These are phyloP conservation scores for Amphipyra tragopoginis DNA, from an alignment of 2,888 invertebrate species.

Conservation along the genomic window DNA sequence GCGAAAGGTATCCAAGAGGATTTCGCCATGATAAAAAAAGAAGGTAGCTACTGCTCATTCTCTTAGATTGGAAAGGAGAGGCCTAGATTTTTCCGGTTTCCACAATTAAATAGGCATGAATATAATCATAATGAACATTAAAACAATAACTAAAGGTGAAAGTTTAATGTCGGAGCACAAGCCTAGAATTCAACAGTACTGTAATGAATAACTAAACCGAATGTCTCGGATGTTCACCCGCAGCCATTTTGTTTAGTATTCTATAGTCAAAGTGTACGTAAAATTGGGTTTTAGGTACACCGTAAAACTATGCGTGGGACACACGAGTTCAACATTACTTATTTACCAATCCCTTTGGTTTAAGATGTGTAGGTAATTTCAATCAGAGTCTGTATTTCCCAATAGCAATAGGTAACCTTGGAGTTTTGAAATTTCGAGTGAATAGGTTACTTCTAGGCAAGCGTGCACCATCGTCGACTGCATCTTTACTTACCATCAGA, in stretches of 20 bases:
- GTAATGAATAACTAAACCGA: slow-evolving; percentile 43
- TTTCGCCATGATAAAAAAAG: too few species aligned
- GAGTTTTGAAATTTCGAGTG: too few species aligned
- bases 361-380: slow-evolving; percentile 1
- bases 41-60: too few species aligned
- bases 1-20: too few species aligned
- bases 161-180: slow-evolving; percentile 28
- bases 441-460: too few species aligned
- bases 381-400: too few species aligned
- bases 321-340: slow-evolving; percentile 2
- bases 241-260: slow-evolving; percentile 47
- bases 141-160: slow-evolving; percentile 16
- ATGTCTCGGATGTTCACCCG: slow-evolving; percentile 19
- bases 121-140: slow-evolving; percentile 23
- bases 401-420: too few species aligned
- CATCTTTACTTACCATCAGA: too few species aligned
- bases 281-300: slow-evolving; percentile 28
- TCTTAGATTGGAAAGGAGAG: too few species aligned
- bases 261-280: slow-evolving; percentile 29
- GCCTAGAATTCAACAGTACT: slow-evolving; percentile 16
- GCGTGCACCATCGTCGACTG: too few species aligned
- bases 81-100: too few species aligned
- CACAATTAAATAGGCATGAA: slow-evolving; percentile 25
- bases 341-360: slow-evolving; percentile 10
- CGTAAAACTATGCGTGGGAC: slow-evolving; percentile 29